Evolutionary conservation across 2,113 vertebrate genomes (phyloP).

Genomic region (Hydrochoerus hydrochaeris): DNA sequence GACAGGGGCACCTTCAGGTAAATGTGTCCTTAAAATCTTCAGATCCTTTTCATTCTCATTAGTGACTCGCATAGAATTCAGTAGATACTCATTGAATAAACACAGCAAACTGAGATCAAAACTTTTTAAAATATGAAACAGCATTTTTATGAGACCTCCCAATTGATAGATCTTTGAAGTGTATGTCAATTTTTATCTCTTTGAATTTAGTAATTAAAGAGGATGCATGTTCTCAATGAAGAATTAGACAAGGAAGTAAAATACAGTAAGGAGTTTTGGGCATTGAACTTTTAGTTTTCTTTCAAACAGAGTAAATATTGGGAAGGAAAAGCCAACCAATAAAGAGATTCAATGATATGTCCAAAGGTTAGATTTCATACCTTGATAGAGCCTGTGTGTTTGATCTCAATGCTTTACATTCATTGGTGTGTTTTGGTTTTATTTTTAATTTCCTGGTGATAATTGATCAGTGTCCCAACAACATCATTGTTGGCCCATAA

Average conservation of each 20-base stretch:
- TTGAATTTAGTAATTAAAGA: background rate
- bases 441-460: background rate
- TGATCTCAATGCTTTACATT: background rate
- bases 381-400: background rate
- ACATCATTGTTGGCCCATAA: background rate
- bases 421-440: background rate
- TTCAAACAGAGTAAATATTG: background rate
- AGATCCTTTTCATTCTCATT: background rate
- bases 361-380: background rate
- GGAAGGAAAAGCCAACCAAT: background rate
- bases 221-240: background rate
- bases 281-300: background rate
- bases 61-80: background rate
- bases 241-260: background rate
- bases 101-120: background rate
- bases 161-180: background rate
- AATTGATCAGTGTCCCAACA: background rate
- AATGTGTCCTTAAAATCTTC: background rate
- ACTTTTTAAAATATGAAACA: background rate
- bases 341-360: background rate
- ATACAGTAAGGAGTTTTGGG: background rate
- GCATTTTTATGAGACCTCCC: background rate
- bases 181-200: background rate
- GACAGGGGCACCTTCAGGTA: background rate
- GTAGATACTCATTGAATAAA: background rate